These are phyloP conservation scores for Caenorhabditis virilis DNA, from an alignment of 2,888 invertebrate genomes.

Conservation along the genomic window DNA sequence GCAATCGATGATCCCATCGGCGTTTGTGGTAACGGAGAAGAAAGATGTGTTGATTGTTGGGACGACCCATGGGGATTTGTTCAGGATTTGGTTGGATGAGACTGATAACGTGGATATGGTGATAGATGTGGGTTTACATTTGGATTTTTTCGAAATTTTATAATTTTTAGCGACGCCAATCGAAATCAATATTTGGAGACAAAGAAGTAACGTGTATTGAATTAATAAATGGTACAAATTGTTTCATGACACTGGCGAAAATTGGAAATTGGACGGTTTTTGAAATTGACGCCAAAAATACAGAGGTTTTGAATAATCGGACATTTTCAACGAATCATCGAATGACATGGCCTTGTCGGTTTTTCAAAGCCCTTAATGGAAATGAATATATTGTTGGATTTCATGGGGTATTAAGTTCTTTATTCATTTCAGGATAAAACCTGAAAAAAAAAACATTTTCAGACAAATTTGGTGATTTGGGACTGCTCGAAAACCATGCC, in stretches of 20 bases:
- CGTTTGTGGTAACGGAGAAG: background rate
- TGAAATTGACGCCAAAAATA: background rate
- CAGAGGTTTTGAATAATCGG: conserved; percentile 2
- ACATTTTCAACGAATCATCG: conserved; percentile 17
- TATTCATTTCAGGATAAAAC: too few relatives aligned
- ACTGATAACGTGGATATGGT: background rate
- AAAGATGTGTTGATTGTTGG: conserved; percentile 7
- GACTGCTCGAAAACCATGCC: conserved; percentile 17
- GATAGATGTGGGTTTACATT: conserved; percentile 2
- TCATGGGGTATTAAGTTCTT: conserved; percentile 14
- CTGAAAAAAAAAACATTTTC: too few relatives aligned
- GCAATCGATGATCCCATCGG: conserved; percentile 17
- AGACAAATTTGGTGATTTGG: conserved; percentile 21
- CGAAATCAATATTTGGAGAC: conserved; percentile 6
- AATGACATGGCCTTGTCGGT: conserved; percentile 23
- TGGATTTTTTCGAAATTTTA: too few relatives aligned
- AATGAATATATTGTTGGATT: conserved; percentile 20
- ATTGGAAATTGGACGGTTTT: conserved; percentile 20
- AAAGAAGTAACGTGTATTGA: conserved; percentile 25
- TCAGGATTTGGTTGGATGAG: background rate
- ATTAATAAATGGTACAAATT: background rate
- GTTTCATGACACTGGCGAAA: conserved; percentile 19
- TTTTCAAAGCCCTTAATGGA: background rate
- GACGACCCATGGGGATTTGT: conserved; percentile 21
- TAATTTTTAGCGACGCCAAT: conserved; percentile 5